A percentile compares a stretch with the other conserved stretches of the same genome.
phyloP scores from a whole-genome alignment of 1,140 invertebrate genomes.

The Ceratina japonica region DNA sequence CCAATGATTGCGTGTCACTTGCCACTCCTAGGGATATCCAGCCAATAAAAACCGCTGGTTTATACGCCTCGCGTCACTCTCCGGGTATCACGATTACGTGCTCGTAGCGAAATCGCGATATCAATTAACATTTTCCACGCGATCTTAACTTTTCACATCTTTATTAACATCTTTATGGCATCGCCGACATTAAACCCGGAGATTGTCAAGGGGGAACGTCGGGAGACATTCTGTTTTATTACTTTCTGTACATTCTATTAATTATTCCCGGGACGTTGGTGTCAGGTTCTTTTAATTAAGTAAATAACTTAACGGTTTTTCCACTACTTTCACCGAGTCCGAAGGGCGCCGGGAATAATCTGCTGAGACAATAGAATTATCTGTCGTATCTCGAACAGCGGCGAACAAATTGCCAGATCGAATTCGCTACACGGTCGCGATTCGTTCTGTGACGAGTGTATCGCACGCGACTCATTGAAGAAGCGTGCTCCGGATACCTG shows the following conservation, averaged over 20 bases:
- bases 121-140: constrained; percentile 10
- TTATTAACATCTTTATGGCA: background rate
- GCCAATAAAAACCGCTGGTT: background rate
- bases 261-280: too few species aligned
- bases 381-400: background rate
- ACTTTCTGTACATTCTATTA: too few species aligned
- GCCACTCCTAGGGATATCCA: background rate
- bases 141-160: background rate
- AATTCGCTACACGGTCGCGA: background rate
- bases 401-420: background rate
- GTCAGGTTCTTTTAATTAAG: too few species aligned
- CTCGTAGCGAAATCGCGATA: background rate
- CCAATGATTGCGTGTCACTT: background rate
- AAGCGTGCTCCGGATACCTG: background rate
- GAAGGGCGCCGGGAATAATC: too few species aligned
- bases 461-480: constrained; percentile 12
- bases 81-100: too few species aligned
- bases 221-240: too few species aligned
- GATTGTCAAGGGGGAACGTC: background rate
- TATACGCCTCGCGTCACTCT: background rate
- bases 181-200: background rate
- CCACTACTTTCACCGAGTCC: too few species aligned
- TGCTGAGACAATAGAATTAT: background rate
- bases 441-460: background rate
- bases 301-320: too few species aligned